Evolutionary conservation across 1,140 invertebrate species (phyloP).

Genomic region (Samia ricini): DNA sequence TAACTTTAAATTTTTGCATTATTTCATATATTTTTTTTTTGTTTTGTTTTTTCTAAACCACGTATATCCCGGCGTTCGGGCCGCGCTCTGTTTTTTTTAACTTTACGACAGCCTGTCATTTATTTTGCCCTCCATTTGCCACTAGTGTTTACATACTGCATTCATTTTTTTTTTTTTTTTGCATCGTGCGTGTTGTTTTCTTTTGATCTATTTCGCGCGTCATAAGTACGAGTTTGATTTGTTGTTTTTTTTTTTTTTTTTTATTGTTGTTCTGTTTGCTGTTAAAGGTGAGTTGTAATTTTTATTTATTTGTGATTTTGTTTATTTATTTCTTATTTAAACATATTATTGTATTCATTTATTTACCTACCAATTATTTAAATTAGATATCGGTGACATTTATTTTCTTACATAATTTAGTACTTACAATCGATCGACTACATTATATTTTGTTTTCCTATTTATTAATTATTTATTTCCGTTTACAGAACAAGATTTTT

Average conservation of each 20-base stretch:
- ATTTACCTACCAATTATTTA: no score
- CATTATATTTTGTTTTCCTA: no score
- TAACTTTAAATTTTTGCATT: constrained; percentile 43
- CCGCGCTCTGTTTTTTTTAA: constrained; percentile 26
- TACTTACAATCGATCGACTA: no score
- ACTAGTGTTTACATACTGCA: constrained; percentile 34
- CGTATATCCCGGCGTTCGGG: constrained; percentile 8
- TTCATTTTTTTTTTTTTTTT: constrained; percentile 11
- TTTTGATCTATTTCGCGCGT: constrained; percentile 20
- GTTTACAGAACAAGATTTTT: no score
- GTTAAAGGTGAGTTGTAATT: background rate
- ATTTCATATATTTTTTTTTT: background rate
- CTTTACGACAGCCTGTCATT: constrained; percentile 42
- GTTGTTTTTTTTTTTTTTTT: background rate
- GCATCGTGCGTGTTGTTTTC: constrained; percentile 20
- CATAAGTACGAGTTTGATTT: constrained; percentile 32
- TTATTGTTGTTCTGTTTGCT: background rate
- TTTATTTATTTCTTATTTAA: background rate
- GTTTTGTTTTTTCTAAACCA: constrained; percentile 9
- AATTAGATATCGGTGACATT: no score
- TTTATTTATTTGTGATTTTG: background rate
- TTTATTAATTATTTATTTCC: no score
- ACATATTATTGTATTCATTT: background rate
- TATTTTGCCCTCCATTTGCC: constrained; percentile 37
- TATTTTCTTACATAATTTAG: no score